Conservation (phyloP, 2,888 invertebrate species). For the Sialis lutaria region DNA sequence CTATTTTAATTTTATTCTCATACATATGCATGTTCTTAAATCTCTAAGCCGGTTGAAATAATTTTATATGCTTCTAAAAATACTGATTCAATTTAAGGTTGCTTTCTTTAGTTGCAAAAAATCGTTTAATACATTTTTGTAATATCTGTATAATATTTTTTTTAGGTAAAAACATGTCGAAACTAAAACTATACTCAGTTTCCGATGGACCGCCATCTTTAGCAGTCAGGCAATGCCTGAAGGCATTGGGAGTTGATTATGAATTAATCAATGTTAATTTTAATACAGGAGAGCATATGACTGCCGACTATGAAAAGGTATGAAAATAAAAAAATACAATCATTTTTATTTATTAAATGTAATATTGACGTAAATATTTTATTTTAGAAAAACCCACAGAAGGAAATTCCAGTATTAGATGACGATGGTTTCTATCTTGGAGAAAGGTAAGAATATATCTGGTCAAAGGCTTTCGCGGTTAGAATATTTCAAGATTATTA, state of each 20-base stretch:
- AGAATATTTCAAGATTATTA: background rate
- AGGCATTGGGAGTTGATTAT: slow-evolving; percentile 43
- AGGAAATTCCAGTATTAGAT: slow-evolving; percentile 60
- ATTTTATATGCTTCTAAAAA: too few relatives aligned
- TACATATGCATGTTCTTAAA: too few relatives aligned
- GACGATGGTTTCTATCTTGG: slow-evolving; percentile 63
- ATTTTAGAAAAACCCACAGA: slow-evolving; percentile 56
- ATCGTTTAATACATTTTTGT: too few relatives aligned
- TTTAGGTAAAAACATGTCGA: slow-evolving; percentile 10
- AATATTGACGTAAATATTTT: slow-evolving; percentile 11
- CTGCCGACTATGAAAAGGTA: slow-evolving; percentile 49
- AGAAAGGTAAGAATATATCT: slow-evolving; percentile 36
- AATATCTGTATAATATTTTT: too few relatives aligned
- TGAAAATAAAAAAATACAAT: slow-evolving; percentile 1
- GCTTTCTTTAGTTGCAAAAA: too few relatives aligned
- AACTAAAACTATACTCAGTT: slow-evolving; percentile 53
- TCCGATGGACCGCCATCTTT: slow-evolving; percentile 65
- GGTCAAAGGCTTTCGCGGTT: background rate
- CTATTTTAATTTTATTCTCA: too few relatives aligned
- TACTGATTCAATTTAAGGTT: too few relatives aligned
- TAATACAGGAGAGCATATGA: slow-evolving; percentile 56
- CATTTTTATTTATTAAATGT: background rate
- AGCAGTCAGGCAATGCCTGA: slow-evolving; percentile 50
- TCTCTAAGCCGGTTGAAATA: too few relatives aligned
- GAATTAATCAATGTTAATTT: slow-evolving; percentile 50